Base-by-base conservation (phyloP, 1,140 invertebrate species). In the Magallana angulata region DNA sequence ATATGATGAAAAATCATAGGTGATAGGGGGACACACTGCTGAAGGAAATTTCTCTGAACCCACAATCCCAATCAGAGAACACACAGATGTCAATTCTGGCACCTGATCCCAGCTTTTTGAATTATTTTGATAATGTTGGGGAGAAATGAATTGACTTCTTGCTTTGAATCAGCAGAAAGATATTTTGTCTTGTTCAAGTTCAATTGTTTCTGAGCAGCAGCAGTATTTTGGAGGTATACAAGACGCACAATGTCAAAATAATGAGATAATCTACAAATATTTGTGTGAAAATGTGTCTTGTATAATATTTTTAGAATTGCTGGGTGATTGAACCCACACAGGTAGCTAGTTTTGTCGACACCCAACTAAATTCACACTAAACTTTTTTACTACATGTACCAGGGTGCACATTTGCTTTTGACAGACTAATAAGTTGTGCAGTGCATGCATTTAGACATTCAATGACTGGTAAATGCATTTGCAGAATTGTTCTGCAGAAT, bases 91-190 rank as follows among this genome's bases (percentile, higher is more conserved):
- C 68, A 36, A 1, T 48, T 76, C 24, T 76, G 68, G 68, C 68
- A 76, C 68, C 68, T 76, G 18, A 76, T 76, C 24, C 11, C 24
- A 76, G 68, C 24, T 76, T 48, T 76, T 76, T 76, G 68, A 76
- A 76, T 76, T 76, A 76, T 76, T 76, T 76, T 76, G 68, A 76
- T 76, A 76, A 76, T 76, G 68, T 30, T 76, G 24, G 18, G 68
- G 68, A 76, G 68, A 76, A 76, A 76, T 76, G 68, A 76, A 76
- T 76, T 76, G 68, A 76, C 68, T 76, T 76, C 68, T 68, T 68
- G 18, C 64, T 36, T 76, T 76, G 68, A 76, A 76, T 76, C 68
- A 76, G 18, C 68, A 76, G 68, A 76, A 76, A 76, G 68, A 76
- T 76, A 76, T 76, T 76, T 76, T 76, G 64, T 76, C 68, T 76